Percentiles rank a stretch among this genome's conserved stretches.
These are phyloP conservation scores for Dasypolia templi DNA, from an alignment of 2,888 invertebrate genomes.

Conservation along the genomic window DNA sequence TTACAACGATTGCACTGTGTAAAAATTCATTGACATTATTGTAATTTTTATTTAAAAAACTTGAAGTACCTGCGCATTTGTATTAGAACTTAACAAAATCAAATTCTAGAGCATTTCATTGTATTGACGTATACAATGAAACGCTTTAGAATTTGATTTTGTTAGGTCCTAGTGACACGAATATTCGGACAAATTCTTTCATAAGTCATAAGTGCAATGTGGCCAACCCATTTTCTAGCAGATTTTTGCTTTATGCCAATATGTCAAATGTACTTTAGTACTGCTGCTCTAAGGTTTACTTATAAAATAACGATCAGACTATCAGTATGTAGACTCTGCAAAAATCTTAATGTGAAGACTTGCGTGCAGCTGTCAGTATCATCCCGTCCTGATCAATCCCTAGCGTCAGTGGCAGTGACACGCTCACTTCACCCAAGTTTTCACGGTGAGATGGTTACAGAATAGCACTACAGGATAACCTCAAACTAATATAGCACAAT, in stretches of 20 bases:
- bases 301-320: conserved; percentile 44
- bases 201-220: neutral
- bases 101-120: conserved; percentile 1
- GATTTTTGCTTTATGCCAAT: neutral
- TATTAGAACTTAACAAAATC: neutral
- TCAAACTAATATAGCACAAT: conserved; percentile 52
- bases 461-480: too few species aligned
- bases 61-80: neutral
- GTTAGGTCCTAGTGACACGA: neutral
- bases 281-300: conserved; percentile 28
- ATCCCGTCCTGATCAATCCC: too few species aligned
- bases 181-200: neutral
- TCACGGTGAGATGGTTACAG: too few species aligned
- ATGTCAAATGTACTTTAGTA: conserved; percentile 17
- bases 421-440: too few species aligned
- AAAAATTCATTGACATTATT: neutral
- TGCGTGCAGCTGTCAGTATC: too few species aligned
- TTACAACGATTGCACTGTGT: neutral
- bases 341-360: too few species aligned
- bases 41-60: neutral
- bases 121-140: neutral
- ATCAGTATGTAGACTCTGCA: too few species aligned
- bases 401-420: too few species aligned
- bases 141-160: neutral
- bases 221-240: too few species aligned